These are phyloP conservation scores for Temnothorax curvispinosus DNA, from an alignment of 1,140 invertebrate species.

Conservation along the genomic window DNA sequence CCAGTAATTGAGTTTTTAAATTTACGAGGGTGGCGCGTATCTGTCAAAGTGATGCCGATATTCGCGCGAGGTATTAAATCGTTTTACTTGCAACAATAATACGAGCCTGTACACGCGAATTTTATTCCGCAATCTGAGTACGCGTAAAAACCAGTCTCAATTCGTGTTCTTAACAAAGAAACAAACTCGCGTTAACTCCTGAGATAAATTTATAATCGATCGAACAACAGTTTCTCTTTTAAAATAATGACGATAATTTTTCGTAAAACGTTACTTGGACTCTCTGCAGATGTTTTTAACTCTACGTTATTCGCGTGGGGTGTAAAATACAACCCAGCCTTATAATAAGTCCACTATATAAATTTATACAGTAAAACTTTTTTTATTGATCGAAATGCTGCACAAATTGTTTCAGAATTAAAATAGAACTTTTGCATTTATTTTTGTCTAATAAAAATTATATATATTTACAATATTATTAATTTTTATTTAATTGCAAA, in stretches of 20 bases:
- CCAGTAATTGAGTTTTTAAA: neutral
- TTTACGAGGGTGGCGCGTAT: conserved; percentile 17
- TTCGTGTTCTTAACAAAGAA: neutral
- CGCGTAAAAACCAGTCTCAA: neutral
- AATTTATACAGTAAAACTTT: too few relatives aligned
- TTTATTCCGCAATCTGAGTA: neutral
- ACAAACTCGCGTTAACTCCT: neutral
- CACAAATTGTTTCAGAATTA: too few relatives aligned
- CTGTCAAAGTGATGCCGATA: neutral
- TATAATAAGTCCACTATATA: too few relatives aligned
- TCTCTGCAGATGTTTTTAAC: too few relatives aligned
- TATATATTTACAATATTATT: too few relatives aligned
- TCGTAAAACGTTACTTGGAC: too few relatives aligned
- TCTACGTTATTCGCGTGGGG: too few relatives aligned
- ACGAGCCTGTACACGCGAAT: neutral
- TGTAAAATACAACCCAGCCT: too few relatives aligned
- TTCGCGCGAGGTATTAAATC: conserved; percentile 17
- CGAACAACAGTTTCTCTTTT: neutral
- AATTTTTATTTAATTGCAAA: neutral
- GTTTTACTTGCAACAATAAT: neutral
- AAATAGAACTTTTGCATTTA: too few relatives aligned
- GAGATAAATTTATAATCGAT: conserved; percentile 11
- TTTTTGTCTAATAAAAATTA: too few relatives aligned
- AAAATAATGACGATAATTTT: too few relatives aligned
- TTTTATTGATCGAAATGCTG: too few relatives aligned